A percentile compares a stretch with the other conserved stretches of the same genome.
Evolutionary conservation across 1,140 invertebrate genomes (phyloP).

Genomic region (Ceratoteleas bidentatus): DNA sequence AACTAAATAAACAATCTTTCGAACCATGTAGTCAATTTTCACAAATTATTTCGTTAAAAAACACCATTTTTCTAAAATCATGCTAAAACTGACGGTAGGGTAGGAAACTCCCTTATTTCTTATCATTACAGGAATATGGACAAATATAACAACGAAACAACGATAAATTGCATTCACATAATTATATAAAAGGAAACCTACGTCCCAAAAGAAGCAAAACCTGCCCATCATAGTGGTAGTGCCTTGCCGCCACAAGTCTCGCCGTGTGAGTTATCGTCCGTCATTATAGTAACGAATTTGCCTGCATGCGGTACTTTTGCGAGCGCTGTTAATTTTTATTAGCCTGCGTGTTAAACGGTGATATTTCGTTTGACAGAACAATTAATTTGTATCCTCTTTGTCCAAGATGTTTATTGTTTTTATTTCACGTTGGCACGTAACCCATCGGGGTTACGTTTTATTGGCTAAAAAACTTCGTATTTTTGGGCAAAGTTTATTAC

Average conservation of each 20-base stretch:
- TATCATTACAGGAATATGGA: too few relatives aligned
- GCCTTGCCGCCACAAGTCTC: not conserved
- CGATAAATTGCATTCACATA: too few relatives aligned
- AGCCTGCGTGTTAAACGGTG: constrained; percentile 33
- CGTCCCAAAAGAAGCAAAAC: too few relatives aligned
- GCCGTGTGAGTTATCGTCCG: not conserved
- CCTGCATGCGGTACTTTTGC: constrained; percentile 8
- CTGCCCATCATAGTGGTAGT: too few relatives aligned
- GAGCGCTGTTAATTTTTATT: constrained; percentile 27
- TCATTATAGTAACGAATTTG: constrained; percentile 12
- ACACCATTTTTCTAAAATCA: too few relatives aligned
- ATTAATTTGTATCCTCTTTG: constrained; percentile 33
- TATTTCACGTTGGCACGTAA: constrained; percentile 24
- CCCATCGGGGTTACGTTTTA: constrained; percentile 18
- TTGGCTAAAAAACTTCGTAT: constrained; percentile 23
- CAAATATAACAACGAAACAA: too few relatives aligned
- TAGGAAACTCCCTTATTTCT: too few relatives aligned
- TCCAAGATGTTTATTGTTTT: constrained; percentile 24
- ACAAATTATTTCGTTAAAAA: too few relatives aligned
- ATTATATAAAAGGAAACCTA: too few relatives aligned
- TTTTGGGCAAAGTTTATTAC: constrained; percentile 47
- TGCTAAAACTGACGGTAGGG: too few relatives aligned
- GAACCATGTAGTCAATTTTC: too few relatives aligned
- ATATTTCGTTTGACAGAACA: constrained; percentile 26
- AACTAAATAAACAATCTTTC: too few relatives aligned